These are phyloP conservation scores for Cherax destructor DNA, from an alignment of 1,140 invertebrate genomes.

Conservation along the genomic window DNA sequence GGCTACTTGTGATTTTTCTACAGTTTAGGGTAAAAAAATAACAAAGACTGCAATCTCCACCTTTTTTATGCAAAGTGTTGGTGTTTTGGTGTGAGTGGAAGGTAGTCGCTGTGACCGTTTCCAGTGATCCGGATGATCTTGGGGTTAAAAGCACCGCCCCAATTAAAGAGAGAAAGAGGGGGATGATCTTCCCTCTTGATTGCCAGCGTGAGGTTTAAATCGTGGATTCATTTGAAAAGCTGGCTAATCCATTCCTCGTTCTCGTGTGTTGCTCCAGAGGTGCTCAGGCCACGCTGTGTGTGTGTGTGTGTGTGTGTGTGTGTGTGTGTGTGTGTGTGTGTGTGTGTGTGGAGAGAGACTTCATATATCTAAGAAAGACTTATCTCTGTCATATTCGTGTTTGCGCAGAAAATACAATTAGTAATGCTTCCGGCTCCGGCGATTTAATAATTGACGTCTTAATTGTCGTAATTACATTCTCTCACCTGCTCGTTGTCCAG, in stretches of 20 bases:
- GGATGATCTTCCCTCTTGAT: not conserved
- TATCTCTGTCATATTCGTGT: not conserved
- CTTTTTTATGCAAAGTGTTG: no score
- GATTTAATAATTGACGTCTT: not conserved
- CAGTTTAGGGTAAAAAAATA: no score
- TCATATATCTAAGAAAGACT: not conserved
- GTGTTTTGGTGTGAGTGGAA: no score
- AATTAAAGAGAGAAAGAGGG: not conserved
- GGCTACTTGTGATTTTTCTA: no score
- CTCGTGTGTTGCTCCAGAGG: no score
- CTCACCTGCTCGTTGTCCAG: not conserved
- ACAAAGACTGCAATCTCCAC: no score
- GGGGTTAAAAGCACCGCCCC: not conserved
- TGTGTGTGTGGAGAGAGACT: no score
- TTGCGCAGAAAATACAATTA: not conserved
- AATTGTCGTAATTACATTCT: not conserved
- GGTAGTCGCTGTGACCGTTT: not conserved
- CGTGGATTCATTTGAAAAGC: not conserved
- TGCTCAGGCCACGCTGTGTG: no score
- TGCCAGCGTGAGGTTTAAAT: not conserved
- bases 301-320: no score
- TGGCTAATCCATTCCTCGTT: not conserved
- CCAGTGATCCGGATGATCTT: not conserved
- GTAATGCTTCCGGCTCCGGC: not conserved
- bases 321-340: no score